Percentiles rank a stretch among this genome's conserved stretches.
phyloP scores from a whole-genome alignment of 2,113 vertebrate genomes.

The Arvicanthis niloticus region DNA sequence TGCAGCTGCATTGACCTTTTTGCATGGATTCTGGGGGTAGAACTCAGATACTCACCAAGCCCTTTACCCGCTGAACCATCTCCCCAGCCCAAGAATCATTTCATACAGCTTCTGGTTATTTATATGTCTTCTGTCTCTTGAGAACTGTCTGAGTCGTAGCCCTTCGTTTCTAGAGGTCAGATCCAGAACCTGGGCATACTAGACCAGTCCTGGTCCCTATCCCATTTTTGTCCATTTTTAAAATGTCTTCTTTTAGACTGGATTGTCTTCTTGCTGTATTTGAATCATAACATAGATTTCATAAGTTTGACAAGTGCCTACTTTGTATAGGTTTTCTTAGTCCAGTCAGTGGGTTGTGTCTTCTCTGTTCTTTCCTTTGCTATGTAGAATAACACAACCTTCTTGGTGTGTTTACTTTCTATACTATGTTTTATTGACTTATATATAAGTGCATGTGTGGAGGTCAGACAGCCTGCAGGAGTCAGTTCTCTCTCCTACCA shows the following conservation, averaged over 20 bases:
- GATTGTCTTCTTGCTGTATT: slow-evolving; percentile 2
- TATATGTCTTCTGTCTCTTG: background rate
- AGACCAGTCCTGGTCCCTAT: background rate
- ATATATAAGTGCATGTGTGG: no score
- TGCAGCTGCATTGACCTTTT: background rate
- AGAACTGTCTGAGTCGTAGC: background rate
- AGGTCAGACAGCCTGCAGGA: background rate
- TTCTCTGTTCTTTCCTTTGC: background rate
- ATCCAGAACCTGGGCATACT: background rate
- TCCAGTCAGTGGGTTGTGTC: background rate
- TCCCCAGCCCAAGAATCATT: background rate
- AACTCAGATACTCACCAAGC: background rate
- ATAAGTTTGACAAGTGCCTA: background rate
- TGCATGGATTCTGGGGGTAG: background rate
- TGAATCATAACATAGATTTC: background rate
- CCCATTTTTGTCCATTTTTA: background rate
- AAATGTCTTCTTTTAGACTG: no score
- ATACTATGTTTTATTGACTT: background rate
- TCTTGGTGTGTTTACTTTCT: background rate
- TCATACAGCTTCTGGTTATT: background rate
- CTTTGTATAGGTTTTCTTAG: background rate
- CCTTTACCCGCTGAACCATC: background rate
- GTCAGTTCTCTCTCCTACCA: background rate
- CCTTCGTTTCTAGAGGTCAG: background rate
- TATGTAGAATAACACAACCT: background rate